These are phyloP conservation scores for Oncorhynchus keta DNA, from an alignment of 2,113 vertebrate species.

Conservation along the genomic window DNA sequence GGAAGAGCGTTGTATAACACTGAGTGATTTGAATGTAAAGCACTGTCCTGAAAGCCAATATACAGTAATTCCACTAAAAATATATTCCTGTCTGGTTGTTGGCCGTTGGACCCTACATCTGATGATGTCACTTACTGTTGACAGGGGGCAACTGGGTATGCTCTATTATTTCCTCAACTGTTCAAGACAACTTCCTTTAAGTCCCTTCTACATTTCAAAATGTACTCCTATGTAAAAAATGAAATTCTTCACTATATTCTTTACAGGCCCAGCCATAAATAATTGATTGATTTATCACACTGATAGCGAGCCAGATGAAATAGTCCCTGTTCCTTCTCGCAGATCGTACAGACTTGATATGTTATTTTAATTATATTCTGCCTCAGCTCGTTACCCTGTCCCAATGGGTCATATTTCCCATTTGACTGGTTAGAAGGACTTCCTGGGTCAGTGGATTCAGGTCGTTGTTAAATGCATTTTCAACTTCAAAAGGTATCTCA, in stretches of 20 bases:
- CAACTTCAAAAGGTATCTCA: not conserved
- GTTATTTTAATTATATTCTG: slow-evolving; percentile 35
- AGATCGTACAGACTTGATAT: slow-evolving; percentile 18
- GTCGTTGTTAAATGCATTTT: slow-evolving; percentile 19
- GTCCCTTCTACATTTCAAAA: slow-evolving; percentile 7
- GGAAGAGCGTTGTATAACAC: too few relatives aligned
- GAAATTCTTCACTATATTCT: slow-evolving; percentile 29
- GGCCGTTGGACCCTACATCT: not conserved
- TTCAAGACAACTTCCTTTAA: slow-evolving; percentile 9
- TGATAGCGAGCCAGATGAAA: slow-evolving; percentile 21
- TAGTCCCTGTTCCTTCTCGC: slow-evolving; percentile 6
- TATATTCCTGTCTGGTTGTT: not conserved
- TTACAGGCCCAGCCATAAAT: slow-evolving; percentile 37
- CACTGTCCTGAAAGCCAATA: too few relatives aligned
- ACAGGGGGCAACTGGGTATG: slow-evolving; percentile 7
- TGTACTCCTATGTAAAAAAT: slow-evolving; percentile 19
- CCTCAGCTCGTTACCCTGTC: slow-evolving; percentile 25
- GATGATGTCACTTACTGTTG: slow-evolving; percentile 6
- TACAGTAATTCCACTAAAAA: not conserved
- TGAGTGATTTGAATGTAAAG: not conserved
- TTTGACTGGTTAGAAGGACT: slow-evolving; percentile 22
- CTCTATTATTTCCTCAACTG: slow-evolving; percentile 7
- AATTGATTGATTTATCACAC: slow-evolving; percentile 50
- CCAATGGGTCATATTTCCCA: slow-evolving; percentile 18
- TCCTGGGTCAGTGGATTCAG: slow-evolving; percentile 22